phyloP scores from a whole-genome alignment of 2,797 vertebrate species.

The Chaenodraco wilsoni region DNA sequence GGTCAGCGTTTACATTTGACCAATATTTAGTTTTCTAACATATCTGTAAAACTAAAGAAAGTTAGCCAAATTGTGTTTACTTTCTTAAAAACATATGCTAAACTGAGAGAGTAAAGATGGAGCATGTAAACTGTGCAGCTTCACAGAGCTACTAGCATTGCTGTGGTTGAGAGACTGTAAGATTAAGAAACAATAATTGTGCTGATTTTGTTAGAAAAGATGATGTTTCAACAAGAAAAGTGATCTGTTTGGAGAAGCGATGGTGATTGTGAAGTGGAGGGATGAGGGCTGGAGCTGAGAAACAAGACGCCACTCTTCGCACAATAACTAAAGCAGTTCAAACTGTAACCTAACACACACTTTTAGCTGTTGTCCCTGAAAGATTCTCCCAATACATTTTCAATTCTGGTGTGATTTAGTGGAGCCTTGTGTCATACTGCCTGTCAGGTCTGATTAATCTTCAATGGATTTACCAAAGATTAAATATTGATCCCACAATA shows the following conservation, averaged over 20 bases:
- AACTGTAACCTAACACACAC: slow-evolving; percentile 25
- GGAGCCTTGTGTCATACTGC: slow-evolving; percentile 42
- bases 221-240: slow-evolving; percentile 8
- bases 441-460: slow-evolving; percentile 73
- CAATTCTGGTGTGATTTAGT: slow-evolving; percentile 58
- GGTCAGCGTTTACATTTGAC: not conserved
- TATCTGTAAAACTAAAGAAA: not conserved
- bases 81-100: not conserved
- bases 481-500: slow-evolving; percentile 77
- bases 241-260: slow-evolving; percentile 12
- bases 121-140: not conserved
- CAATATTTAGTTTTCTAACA: not conserved
- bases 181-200: not conserved
- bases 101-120: not conserved
- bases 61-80: too few species aligned
- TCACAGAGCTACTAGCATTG: not conserved
- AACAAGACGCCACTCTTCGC: slow-evolving; percentile 11
- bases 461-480: slow-evolving; percentile 69
- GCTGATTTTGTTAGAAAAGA: not conserved
- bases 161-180: not conserved
- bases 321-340: slow-evolving; percentile 21
- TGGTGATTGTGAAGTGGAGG: slow-evolving; percentile 11
- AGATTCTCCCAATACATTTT: slow-evolving; percentile 47
- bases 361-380: slow-evolving; percentile 32
- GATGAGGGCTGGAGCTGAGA: slow-evolving; percentile 7